Conservation (phyloP, 2,888 invertebrate species). For the Hydroisotoma schaefferi region DNA sequence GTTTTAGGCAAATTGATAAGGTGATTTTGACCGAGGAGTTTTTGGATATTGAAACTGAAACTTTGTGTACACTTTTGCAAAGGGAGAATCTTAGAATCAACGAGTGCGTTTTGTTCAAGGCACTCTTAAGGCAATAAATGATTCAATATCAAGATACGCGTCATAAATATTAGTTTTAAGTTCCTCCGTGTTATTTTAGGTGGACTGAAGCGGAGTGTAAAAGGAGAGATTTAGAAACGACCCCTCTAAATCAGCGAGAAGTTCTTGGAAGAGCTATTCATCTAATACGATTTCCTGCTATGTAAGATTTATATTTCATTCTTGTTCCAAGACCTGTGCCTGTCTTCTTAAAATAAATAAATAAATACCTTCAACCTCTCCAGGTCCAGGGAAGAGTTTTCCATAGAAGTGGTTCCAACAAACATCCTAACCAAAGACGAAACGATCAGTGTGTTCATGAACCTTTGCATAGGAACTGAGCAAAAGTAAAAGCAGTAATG, state of each 20-base stretch:
- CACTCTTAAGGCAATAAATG: conserved; percentile 59
- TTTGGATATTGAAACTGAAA: conserved; percentile 75
- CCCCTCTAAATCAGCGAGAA: conserved; percentile 65
- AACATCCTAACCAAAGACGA: conserved; percentile 72
- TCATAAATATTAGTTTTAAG: neutral
- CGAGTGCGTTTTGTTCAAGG: conserved; percentile 73
- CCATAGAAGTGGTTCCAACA: conserved; percentile 70
- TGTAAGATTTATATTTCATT: too few species aligned
- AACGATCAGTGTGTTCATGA: conserved; percentile 68
- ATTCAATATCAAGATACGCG: neutral
- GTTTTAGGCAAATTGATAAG: conserved; percentile 52
- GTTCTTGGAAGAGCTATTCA: conserved; percentile 68
- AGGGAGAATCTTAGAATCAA: conserved; percentile 73
- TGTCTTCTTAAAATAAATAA: neutral
- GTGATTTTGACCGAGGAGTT: conserved; percentile 76
- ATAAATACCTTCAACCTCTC: neutral
- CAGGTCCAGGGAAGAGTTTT: conserved; percentile 73
- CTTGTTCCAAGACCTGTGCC: too few species aligned
- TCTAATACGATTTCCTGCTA: conserved; percentile 74
- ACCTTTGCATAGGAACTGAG: conserved; percentile 54
- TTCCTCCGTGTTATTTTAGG: conserved; percentile 50
- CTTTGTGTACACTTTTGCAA: conserved; percentile 70
- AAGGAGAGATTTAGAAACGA: conserved; percentile 63
- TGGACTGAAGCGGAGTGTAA: conserved; percentile 74
- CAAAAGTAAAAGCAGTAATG: too few species aligned